A percentile compares a stretch with the other conserved stretches of the same genome.
phyloP scores from a whole-genome alignment of 2,113 vertebrate genomes.

The Caloenas nicobarica region DNA sequence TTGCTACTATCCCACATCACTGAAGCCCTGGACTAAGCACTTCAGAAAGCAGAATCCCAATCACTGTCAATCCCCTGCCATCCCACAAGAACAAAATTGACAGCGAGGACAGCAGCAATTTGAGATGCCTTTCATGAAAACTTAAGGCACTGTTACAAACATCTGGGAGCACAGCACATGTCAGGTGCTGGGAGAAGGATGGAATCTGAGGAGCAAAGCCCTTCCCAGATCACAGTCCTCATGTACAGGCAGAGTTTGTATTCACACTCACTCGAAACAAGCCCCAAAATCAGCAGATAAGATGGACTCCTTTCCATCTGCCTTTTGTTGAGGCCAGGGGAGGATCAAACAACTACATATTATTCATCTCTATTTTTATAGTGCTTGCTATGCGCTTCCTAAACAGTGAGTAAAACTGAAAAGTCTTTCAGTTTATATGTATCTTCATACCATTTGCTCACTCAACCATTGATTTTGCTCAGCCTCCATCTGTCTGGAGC shows the following conservation, averaged over 20 bases:
- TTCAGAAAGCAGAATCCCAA: conserved; percentile 25
- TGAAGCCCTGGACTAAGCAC: not conserved
- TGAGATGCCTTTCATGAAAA: not conserved
- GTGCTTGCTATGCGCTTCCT: not conserved
- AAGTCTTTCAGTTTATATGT: not conserved
- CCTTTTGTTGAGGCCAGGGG: not conserved
- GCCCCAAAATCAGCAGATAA: not conserved
- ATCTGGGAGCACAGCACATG: not conserved
- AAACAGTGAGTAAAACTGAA: conserved; percentile 30
- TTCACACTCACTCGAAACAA: not conserved
- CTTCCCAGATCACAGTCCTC: not conserved
- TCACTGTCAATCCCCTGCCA: conserved; percentile 4
- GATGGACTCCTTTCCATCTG: not conserved
- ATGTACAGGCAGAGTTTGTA: not conserved
- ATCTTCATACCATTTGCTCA: conserved; percentile 62
- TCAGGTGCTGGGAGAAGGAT: not conserved
- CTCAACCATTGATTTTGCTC: conserved; percentile 44
- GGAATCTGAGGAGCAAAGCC: not conserved
- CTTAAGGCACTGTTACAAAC: not conserved
- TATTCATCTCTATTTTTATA: conserved; percentile 25
- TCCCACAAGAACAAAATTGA: not conserved
- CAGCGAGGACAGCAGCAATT: not conserved
- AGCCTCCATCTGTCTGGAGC: conserved; percentile 53
- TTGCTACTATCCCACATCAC: not conserved
- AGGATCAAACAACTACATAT: not conserved